A percentile compares a stretch with the other conserved stretches of the same genome.
These are phyloP conservation scores for Hapalemur alaotrensis DNA, from an alignment of 2,797 vertebrate genomes.

Conservation along the genomic window DNA sequence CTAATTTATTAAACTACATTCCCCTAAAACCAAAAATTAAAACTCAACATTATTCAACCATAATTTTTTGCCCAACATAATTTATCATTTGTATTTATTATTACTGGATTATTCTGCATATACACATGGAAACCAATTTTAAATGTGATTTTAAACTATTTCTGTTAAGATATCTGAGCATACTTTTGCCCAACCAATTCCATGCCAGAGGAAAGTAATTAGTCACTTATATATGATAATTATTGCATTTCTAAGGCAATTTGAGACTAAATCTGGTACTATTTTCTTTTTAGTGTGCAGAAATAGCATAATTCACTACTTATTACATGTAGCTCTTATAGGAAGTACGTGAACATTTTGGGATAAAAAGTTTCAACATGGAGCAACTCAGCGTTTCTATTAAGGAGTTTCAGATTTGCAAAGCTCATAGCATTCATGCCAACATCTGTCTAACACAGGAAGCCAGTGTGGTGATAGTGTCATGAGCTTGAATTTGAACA, in stretches of 20 bases:
- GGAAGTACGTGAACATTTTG: not conserved
- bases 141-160: constrained; percentile 38
- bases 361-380: constrained; percentile 31
- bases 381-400: not conserved
- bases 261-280: constrained; percentile 20
- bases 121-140: constrained; percentile 19
- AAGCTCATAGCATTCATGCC: not conserved
- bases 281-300: constrained; percentile 41
- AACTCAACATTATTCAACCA: not conserved
- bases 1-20: not conserved
- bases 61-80: not conserved
- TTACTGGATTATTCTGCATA: not conserved
- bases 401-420: not conserved
- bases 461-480: not conserved
- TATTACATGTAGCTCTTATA: constrained; percentile 19
- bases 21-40: not conserved
- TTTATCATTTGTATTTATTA: not conserved
- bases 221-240: constrained; percentile 50
- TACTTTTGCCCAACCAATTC: constrained; percentile 15
- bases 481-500: not conserved
- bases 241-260: constrained; percentile 57
- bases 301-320: constrained; percentile 44
- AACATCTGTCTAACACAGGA: not conserved
- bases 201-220: constrained; percentile 56
- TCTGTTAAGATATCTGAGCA: not conserved